Base-by-base conservation (phyloP, 2,888 invertebrate species). In the Eupithecia dodoneata region DNA sequence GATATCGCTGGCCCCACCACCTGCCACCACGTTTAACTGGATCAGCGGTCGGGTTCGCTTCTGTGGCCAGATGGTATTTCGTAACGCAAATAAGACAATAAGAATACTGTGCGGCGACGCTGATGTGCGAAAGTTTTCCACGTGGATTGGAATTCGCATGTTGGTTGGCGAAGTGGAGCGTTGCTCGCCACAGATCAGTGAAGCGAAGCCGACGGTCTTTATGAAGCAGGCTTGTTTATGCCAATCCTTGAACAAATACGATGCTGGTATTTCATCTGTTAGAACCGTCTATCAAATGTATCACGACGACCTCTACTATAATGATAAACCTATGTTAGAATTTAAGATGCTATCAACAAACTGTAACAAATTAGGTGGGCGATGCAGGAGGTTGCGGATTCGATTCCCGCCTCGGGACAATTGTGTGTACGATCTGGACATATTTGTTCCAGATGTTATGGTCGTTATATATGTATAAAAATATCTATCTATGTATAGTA, bases 1-100 rank as follows among this genome's bases (percentile, higher is more conserved):
- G 79, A 80, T 85, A 79, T 67, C 79, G 79, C 73, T 75, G 79
- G 81, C 87, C 86, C 88, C 85, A 79, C 88, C 83, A 84, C 79
- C 12, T 63, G 69, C 41, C 49, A 30, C 67, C 72, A 71, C 55
- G 75, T 65, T 70, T 69, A 85, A 85, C 84, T 84, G 83, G 81
- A 80, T 81, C 82, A 81, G 30, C 30, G 71, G 66, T 73, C n/a
- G 41, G 74, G 70, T 72, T 30, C 5, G 59, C 47, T 69, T 66
- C 66, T 66, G 66, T 7, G n/a, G 7, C n/a, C 5, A 67, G 69
- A 47, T 45, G 30, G 47, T 72, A 30, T 77, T 74, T 76, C 76
- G 72, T 76, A 75, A 78, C 66, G 18, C 47, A 75, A 47, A 47
- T 44, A 76, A 72, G 74, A 72, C 30, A 69, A 71, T 55, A 63